These are phyloP conservation scores for Ricordea florida DNA, from an alignment of 92 coral and sea anemone species.

Conservation along the genomic window DNA sequence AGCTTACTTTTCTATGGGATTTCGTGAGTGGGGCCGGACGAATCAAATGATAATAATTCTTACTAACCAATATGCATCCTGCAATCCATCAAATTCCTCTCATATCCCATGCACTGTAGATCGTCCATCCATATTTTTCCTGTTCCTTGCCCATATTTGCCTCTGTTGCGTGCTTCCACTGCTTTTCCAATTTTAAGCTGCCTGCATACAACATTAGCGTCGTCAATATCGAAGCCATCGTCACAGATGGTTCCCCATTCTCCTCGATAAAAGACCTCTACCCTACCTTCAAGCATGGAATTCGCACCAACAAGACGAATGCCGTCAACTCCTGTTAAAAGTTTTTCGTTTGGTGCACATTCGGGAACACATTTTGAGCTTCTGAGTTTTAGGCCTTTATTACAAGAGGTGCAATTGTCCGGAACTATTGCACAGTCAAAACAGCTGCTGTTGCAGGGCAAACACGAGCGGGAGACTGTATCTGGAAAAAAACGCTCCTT, in stretches of 20 bases:
- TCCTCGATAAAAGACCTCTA: constrained; percentile 79
- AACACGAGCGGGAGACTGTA: constrained; percentile 9
- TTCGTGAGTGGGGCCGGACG: too few species aligned
- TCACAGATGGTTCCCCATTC: constrained; percentile 95
- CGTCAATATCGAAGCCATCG: constrained; percentile 67
- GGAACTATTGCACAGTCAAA: constrained; percentile 26
- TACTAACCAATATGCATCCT: constrained; percentile 53
- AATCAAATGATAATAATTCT: background rate
- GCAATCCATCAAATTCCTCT: constrained; percentile 69
- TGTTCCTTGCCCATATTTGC: constrained; percentile 67
- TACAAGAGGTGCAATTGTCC: constrained; percentile 67
- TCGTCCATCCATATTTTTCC: constrained; percentile 80
- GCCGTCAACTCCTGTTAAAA: constrained; percentile 63
- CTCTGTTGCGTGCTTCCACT: constrained; percentile 14
- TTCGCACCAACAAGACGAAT: constrained; percentile 83
- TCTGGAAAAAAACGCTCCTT: constrained; percentile 51
- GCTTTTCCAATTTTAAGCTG: constrained; percentile 78
- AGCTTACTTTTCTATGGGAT: too few species aligned
- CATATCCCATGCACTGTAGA: constrained; percentile 72
- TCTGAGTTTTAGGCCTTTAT: background rate
- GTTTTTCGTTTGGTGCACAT: constrained; percentile 16
- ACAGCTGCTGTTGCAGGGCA: constrained; percentile 49
- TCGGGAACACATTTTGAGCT: constrained; percentile 23
- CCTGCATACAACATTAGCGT: constrained; percentile 80
- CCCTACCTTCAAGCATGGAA: constrained; percentile 70